phyloP scores from a whole-genome alignment of 2,888 invertebrate species.

The Eumerus sabulonum region DNA sequence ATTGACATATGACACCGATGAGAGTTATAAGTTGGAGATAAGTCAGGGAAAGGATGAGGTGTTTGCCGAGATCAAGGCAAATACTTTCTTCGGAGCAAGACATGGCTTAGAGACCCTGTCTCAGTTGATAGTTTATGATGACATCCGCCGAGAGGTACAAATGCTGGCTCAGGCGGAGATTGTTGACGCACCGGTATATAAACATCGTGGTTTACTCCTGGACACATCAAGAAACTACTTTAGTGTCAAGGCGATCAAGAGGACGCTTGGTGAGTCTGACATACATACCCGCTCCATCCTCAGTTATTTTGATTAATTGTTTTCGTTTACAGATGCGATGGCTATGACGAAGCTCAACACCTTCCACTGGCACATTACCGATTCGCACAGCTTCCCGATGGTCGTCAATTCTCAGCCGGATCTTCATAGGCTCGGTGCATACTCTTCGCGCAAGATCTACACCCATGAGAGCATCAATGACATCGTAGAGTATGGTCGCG shows the following conservation, averaged over 20 bases:
- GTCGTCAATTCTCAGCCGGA: slow-evolving; percentile 87
- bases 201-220: slow-evolving; percentile 91
- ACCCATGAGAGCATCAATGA: slow-evolving; percentile 81
- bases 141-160: slow-evolving; percentile 79
- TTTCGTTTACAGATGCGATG: slow-evolving; percentile 86
- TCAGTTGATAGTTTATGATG: slow-evolving; percentile 78
- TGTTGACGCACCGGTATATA: slow-evolving; percentile 89
- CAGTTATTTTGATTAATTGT: no score
- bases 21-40: slow-evolving; percentile 79
- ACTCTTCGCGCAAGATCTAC: slow-evolving; percentile 86
- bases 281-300: background rate
- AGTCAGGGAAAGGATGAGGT: slow-evolving; percentile 77
- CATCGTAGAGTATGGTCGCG: slow-evolving; percentile 84
- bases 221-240: slow-evolving; percentile 95
- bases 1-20: slow-evolving; percentile 80
- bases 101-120: slow-evolving; percentile 82
- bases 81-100: slow-evolving; percentile 82
- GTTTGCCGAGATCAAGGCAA: slow-evolving; percentile 80
- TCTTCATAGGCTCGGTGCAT: slow-evolving; percentile 88
- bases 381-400: slow-evolving; percentile 96
- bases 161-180: slow-evolving; percentile 83
- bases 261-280: slow-evolving; percentile 82
- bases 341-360: slow-evolving; percentile 93
- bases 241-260: slow-evolving; percentile 85
- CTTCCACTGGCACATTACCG: slow-evolving; percentile 97